Base-by-base conservation (phyloP, 2,888 invertebrate genomes). In the Cheilosia vernalis region DNA sequence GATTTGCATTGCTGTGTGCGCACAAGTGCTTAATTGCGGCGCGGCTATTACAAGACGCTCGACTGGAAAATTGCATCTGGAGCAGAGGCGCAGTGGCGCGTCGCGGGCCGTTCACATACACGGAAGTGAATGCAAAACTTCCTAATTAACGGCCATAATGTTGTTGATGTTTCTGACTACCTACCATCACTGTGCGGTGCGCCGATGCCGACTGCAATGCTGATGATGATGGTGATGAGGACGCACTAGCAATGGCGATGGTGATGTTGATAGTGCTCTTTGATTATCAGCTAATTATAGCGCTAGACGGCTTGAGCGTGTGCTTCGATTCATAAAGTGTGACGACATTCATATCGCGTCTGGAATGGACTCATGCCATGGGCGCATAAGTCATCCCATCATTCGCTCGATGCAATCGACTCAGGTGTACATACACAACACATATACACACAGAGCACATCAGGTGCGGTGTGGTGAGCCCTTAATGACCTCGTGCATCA, bases 401-500 rank as follows among this genome's bases (percentile, higher is more conserved):
- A 58, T 61, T 69, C 63, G 56, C 53, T 72, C 33, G 56, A 4
- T 33, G 56, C 9, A 6, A 9, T 47, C 47, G 47, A 3, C 47
- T 19, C 17, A 6, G 44, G 6, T 15, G 44, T n/a, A 9, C 2
- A 6, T 17, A 17, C 13, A 51, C 13, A 51, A 24, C 47, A 66
- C 61, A 67, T 42, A 79, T 53, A 63, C 58, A 76, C 47, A 76
- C 42, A 60, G 5, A n/a, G 1, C 61, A 69, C 67, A 60, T 27
- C 84, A 70, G 61, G 24, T 58, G 24, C 24, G 51, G 70, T 77
- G 66, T 69, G 81, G 70, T 77, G 63, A 77, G 81, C 81, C 76
- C 85, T 67, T 85, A 85, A 85, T 81, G 85, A 85, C 81, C 76
- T 85, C 85, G 70, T 85, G 85, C 85, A 76, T 85, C 81, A 81